These are phyloP conservation scores for Theristus sp. DNA, from an alignment of 2,888 invertebrate species.

Conservation along the genomic window DNA sequence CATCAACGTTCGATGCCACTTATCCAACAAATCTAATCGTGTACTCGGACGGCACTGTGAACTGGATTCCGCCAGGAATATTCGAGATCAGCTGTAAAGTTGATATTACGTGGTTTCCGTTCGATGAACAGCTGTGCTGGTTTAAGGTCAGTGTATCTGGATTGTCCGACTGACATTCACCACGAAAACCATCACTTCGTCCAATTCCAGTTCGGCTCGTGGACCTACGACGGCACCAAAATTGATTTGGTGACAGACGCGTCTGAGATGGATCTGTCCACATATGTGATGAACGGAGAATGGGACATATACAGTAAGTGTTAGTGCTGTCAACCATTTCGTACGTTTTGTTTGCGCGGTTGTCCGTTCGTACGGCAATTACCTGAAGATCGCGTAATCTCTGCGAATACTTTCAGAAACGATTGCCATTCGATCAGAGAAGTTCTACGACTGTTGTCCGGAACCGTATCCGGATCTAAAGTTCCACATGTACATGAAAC, in stretches of 20 bases:
- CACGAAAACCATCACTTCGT: too few species aligned
- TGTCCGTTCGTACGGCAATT: not conserved
- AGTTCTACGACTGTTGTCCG: conserved; percentile 4
- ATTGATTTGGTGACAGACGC: conserved; percentile 16
- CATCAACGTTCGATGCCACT: conserved; percentile 92
- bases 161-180: too few species aligned
- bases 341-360: too few species aligned
- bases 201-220: conserved; percentile 15
- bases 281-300: conserved; percentile 16
- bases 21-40: conserved; percentile 94
- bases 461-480: conserved; percentile 52
- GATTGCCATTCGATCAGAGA: not conserved
- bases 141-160: conserved; percentile 14
- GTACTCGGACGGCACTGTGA: conserved; percentile 74
- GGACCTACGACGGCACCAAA: conserved; percentile 20
- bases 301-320: conserved; percentile 34
- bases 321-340: too few species aligned
- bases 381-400: not conserved
- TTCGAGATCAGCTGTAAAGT: conserved; percentile 53
- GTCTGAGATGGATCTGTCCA: conserved; percentile 16
- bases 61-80: conserved; percentile 86
- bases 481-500: conserved; percentile 50
- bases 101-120: conserved; percentile 84
- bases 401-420: conserved; percentile 14
- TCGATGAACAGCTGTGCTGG: conserved; percentile 60